Percentiles rank a stretch among this genome's conserved stretches.
These are phyloP conservation scores for Heptascelio sp. DNA, from an alignment of 2,888 invertebrate species.

Conservation along the genomic window DNA sequence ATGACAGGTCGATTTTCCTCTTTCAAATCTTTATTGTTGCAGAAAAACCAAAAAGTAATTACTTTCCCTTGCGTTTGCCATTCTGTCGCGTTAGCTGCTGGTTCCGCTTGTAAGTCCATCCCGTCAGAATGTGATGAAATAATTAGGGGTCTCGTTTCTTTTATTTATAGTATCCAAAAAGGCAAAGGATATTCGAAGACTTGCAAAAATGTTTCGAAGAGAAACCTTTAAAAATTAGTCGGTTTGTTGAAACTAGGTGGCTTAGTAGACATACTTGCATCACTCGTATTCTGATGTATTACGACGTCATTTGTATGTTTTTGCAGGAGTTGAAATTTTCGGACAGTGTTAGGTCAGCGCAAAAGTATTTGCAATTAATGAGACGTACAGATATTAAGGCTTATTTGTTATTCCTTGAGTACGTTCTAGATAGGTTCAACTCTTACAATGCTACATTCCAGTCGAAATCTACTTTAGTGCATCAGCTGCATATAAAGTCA, in stretches of 20 bases:
- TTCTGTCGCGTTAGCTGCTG: slow-evolving; percentile 21
- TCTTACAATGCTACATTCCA: not conserved
- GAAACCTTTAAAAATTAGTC: not conserved
- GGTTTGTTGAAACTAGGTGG: not conserved
- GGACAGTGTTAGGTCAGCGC: not conserved
- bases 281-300: not conserved
- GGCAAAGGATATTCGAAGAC: not conserved
- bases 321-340: not conserved
- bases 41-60: slow-evolving; percentile 2
- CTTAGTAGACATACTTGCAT: not conserved
- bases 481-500: not conserved
- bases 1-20: slow-evolving; percentile 8
- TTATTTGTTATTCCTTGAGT: not conserved
- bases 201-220: not conserved
- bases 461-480: not conserved
- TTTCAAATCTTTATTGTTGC: slow-evolving; percentile 1
- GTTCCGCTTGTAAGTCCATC: not conserved
- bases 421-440: not conserved
- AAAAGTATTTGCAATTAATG: not conserved
- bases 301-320: not conserved
- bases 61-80: slow-evolving; percentile 28
- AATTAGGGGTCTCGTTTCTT: slow-evolving; percentile 2
- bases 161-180: not conserved
- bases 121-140: not conserved
- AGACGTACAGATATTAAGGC: not conserved